A percentile compares a stretch with the other conserved stretches of the same genome.
Evolutionary conservation across 2,113 vertebrate species (phyloP).

Genomic region (Ciconia stormi): DNA sequence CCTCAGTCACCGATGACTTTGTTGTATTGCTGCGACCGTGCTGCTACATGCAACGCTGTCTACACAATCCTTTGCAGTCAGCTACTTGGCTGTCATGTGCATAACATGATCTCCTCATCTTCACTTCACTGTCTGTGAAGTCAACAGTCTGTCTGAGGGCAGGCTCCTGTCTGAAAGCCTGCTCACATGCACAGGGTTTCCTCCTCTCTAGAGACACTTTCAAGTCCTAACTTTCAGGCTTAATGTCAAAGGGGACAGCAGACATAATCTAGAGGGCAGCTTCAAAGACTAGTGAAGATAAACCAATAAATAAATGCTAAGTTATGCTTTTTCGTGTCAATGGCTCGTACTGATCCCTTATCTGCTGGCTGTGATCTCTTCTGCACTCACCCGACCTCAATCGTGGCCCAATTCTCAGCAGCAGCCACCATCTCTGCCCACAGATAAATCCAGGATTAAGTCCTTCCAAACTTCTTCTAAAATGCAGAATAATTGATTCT

Average conservation of each 20-base stretch:
- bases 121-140: neutral
- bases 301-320: neutral
- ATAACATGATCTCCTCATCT: neutral
- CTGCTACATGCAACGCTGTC: neutral
- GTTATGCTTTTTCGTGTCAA: neutral
- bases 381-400: fast-evolving
- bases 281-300: neutral
- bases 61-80: neutral
- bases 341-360: neutral
- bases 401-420: neutral
- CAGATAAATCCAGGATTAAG: neutral
- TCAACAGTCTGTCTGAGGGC: neutral
- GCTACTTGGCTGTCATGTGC: neutral
- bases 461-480: neutral
- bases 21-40: neutral
- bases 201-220: neutral
- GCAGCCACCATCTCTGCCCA: neutral
- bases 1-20: neutral
- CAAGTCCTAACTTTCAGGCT: neutral
- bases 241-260: neutral
- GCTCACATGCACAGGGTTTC: neutral
- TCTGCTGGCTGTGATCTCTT: neutral
- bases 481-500: neutral
- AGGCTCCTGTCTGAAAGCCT: neutral
- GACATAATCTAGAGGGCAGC: neutral